These are phyloP conservation scores for Kradibia gibbosae DNA, from an alignment of 1,140 invertebrate species.

Conservation along the genomic window DNA sequence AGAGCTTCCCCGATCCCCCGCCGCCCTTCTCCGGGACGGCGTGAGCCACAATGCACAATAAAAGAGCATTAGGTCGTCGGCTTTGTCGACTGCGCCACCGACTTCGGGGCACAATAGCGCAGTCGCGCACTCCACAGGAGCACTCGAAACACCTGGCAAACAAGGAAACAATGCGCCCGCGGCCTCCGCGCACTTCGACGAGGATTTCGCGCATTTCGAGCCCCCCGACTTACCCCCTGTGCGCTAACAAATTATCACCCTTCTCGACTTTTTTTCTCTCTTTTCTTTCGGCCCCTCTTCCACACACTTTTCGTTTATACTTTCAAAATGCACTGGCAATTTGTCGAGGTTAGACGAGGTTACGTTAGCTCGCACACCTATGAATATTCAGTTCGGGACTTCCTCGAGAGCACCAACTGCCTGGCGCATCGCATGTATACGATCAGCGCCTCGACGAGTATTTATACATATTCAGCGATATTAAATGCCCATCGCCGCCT, in stretches of 20 bases:
- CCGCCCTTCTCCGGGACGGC: constrained; percentile 48
- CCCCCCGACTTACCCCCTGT: constrained; percentile 54
- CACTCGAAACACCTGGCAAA: constrained; percentile 73
- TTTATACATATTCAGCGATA: constrained; percentile 44
- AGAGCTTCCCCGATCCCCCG: constrained; percentile 51
- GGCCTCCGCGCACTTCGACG: constrained; percentile 62
- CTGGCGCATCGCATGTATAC: neutral
- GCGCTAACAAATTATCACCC: constrained; percentile 69
- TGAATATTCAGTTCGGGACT: constrained; percentile 43
- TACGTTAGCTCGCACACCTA: constrained; percentile 1
- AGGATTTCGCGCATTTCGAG: constrained; percentile 69
- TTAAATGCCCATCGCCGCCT: too few relatives aligned
- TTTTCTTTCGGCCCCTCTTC: constrained; percentile 42
- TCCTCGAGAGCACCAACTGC: neutral
- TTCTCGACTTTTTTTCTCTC: constrained; percentile 39
- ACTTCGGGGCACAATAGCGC: constrained; percentile 68
- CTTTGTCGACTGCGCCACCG: constrained; percentile 68
- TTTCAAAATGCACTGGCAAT: neutral
- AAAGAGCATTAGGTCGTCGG: constrained; percentile 72
- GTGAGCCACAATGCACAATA: constrained; percentile 69
- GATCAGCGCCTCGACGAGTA: neutral
- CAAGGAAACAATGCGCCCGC: constrained; percentile 69
- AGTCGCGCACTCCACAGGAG: constrained; percentile 61
- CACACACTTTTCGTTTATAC: too few relatives aligned
- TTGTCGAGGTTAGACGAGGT: constrained; percentile 1